Evolutionary conservation across 2,797 vertebrate species (phyloP), one percentile per base, ranked within the genome.

Genomic region (Muscicapa comitata): DNA sequence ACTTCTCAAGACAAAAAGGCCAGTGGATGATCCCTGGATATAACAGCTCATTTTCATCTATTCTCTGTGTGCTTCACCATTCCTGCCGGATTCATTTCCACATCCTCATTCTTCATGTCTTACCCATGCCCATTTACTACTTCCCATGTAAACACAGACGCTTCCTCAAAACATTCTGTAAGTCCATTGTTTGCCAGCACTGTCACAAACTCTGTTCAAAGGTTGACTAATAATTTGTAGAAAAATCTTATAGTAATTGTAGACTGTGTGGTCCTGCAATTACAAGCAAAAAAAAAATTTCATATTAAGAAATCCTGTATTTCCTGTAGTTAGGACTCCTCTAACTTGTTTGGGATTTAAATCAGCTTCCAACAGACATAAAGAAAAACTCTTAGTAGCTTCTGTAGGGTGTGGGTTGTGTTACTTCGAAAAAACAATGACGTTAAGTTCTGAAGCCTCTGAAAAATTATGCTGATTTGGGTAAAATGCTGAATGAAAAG

Each of bases 151-250:
- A 95, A 95, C 66, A 86, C 79, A 94, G 76, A 54, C 66, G 35
- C 43, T 88, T 95, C 88, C 94, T 48, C 66, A 73, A 86, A 93
- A 79, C 51, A 59, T 81, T 75, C 33, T 43, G 70, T 73, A 81
- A 88, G 67, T 61, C 76, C 70, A 37, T 6, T 63, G 53, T 81
- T 91, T 93, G 51, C 77, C 87, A 86, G 48, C 55, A 29, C 59
- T 63, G 66, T 57, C 76, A 83, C 59, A 68, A 90, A 86, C 59
- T 55, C 62, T 29, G 24, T 33, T 70, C 28, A 43, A 75, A 21
- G 51, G 21, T 2, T 66, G 55, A 75, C n/a, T 43, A 75, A 91
- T n/a, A 75, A 74, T 50, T 43, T 42, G 48, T 7, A 18, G 58
- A 70, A 94, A 93, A 90, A 90, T 45, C 42, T 54, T 58, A 28